Evolutionary conservation across 92 coral and sea anemone genomes (phyloP), one percentile per base, ranked within the genome.

Genomic region (Phenganax marumi): DNA sequence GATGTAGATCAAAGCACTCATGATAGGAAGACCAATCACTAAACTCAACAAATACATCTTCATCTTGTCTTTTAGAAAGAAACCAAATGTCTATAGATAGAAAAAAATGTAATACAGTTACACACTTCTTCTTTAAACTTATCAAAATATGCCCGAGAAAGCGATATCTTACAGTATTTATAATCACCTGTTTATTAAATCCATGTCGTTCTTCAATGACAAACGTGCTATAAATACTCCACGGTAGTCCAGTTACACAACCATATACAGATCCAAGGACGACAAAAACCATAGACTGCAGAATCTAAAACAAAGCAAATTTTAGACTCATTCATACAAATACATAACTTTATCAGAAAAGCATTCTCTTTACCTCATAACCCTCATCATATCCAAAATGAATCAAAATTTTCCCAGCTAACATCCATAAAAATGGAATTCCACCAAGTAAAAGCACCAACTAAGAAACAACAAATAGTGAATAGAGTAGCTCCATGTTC

Each of bases 201-300:
- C 98, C 98, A 86, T 95, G 98, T 66, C 81, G 90, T 86, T 95
- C 97, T 77, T 95, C 98, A n/a, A 95, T 93, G 14, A 95, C 97
- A 89, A 95, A 95, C 33, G 98, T 95, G 39, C 92, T 93, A 64
- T 95, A 95, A 5, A 95, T 84, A 56, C 91, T 85, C 97, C 95
- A 92, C 1, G 98, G 98, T 63, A 92, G 75, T 39, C 89, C 97
- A 61, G 97, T 95, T 50, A 92, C 52, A 3, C 93, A 86, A 74
- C 93, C 89, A 81, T 89, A 92, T 13, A 90, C 43, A 23, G 88
- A 84, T 8, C 80, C 95, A 50, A 88, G 79, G 16, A 92, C 1
- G 24, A 89, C 66, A 51, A 95, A 95, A 66, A 84, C 85, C 58
- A 92, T 7, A 33, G 98, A 95, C 56, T 95, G 98, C 23, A 87